Base-by-base conservation (phyloP, 1,140 invertebrate genomes). In the Heliconius congener region DNA sequence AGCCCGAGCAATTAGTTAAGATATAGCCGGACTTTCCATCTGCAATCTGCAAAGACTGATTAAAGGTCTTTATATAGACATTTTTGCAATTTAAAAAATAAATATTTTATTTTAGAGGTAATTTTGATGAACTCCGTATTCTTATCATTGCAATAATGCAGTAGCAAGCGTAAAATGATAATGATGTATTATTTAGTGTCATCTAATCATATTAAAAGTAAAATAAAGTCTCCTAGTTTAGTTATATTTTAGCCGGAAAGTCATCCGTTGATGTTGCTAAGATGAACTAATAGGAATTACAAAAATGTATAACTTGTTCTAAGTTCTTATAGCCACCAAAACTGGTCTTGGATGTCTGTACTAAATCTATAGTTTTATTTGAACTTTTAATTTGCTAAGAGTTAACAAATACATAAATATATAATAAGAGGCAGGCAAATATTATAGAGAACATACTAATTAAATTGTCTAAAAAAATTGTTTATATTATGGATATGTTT, bases 281-380 rank as follows among this genome's bases (percentile, higher is more conserved):
- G 27, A 66, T 16, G 60, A 30, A 60, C n/a, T 60, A 60, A 60
- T 66, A 27, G 60, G 11, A 13, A 66, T 66, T 13, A 60, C 8
- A 66, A 66, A 27, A 66, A 66, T 5, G 16, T 30, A 16, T n/a
- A 30, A 66, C 60, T 66, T 30, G 60, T 66, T 66, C 60, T 66
- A 27, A 66, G 23, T 66, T 27, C 23, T 66, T 30, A 27, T 23
- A 66, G 60, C 11, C 8, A 66, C 23, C 23, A 16, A 66, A 66
- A 66, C 60, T 30, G 60, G 60, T 66, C 60, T 66, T 66, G 60
- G 16, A 66, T 16, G 13, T 66, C 23, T 30, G 11, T 66, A 57
- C n/a, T 57, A 66, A 66, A 30, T 66, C 27, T 16, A 66, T 30
- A 66, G 27, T 66, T 66, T 66, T 66, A 30, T 66, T 66, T 66